phyloP scores from a whole-genome alignment of 1,140 invertebrate species.

The Apolygus lucorum region DNA sequence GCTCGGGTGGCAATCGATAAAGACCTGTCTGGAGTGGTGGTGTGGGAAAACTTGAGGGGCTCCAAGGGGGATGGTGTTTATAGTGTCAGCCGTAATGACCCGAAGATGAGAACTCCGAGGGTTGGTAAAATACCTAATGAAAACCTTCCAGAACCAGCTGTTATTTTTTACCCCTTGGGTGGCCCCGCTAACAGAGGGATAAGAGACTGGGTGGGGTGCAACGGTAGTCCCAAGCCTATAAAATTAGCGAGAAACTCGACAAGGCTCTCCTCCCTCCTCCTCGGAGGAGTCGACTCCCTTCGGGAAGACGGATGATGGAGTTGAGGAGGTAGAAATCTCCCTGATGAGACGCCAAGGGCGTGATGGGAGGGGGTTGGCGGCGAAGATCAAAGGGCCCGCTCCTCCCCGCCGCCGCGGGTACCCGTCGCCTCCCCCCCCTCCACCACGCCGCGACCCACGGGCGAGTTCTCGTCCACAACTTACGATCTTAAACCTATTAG shows the following conservation, averaged over 20 bases:
- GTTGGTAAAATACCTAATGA: conserved; percentile 5
- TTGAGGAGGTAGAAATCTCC: background rate
- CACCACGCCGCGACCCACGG: background rate
- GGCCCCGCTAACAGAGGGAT: no score
- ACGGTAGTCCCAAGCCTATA: background rate
- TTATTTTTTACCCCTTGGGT: conserved; percentile 8
- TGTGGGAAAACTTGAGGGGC: no score
- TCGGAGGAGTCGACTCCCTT: no score
- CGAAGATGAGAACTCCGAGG: background rate
- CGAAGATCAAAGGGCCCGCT: background rate
- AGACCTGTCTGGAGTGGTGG: no score
- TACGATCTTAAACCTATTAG: background rate
- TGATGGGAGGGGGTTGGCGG: background rate
- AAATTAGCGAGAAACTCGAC: background rate
- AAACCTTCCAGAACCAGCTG: conserved; percentile 9
- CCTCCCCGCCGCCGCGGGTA: background rate
- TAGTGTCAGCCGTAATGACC: background rate
- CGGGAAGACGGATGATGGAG: background rate
- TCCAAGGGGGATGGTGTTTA: background rate
- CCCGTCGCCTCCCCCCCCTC: background rate
- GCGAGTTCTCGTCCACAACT: background rate
- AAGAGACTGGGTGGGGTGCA: background rate
- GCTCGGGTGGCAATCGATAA: no score
- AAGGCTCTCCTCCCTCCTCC: no score
- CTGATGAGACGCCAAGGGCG: background rate